These are phyloP conservation scores for Eustalomyia histrio DNA, from an alignment of 2,888 invertebrate species.

Conservation along the genomic window DNA sequence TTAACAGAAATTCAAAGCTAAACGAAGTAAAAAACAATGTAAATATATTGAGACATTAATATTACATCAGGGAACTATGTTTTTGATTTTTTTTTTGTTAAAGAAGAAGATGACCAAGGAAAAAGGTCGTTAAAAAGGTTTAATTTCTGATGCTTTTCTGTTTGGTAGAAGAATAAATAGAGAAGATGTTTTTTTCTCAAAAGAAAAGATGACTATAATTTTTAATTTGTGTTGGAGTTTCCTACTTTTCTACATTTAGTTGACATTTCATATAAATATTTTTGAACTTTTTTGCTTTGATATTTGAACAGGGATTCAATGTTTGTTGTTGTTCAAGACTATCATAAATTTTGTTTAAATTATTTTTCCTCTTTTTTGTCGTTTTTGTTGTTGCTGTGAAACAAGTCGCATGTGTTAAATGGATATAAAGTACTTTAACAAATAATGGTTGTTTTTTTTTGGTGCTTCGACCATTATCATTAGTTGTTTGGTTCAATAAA, in stretches of 20 bases:
- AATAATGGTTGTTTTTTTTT: constrained; percentile 57
- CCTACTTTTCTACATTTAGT: constrained; percentile 27
- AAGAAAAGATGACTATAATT: constrained; percentile 55
- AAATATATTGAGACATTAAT: constrained; percentile 59
- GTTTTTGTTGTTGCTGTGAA: background rate
- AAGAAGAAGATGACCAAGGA: background rate
- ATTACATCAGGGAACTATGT: constrained; percentile 42
- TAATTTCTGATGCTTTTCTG: constrained; percentile 49
- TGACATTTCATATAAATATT: constrained; percentile 46
- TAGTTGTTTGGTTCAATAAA: constrained; percentile 56
- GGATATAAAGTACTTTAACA: constrained; percentile 55
- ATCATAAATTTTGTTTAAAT: constrained; percentile 64
- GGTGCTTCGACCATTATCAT: constrained; percentile 49
- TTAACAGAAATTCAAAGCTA: constrained; percentile 23
- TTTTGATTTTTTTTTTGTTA: background rate
- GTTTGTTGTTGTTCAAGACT: constrained; percentile 54
- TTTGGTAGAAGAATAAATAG: constrained; percentile 4
- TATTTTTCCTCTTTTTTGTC: constrained; percentile 28
- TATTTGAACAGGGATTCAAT: constrained; percentile 31
- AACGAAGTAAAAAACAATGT: constrained; percentile 28
- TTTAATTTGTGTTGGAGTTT: constrained; percentile 60
- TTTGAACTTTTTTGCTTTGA: background rate
- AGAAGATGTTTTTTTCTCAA: background rate
- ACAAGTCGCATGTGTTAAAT: constrained; percentile 59
- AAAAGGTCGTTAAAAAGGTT: constrained; percentile 56